Percentiles rank a stretch among this genome's conserved stretches.
phyloP scores from a whole-genome alignment of 64 coral and sea anemone species.

The Dendronephthya gigantea region DNA sequence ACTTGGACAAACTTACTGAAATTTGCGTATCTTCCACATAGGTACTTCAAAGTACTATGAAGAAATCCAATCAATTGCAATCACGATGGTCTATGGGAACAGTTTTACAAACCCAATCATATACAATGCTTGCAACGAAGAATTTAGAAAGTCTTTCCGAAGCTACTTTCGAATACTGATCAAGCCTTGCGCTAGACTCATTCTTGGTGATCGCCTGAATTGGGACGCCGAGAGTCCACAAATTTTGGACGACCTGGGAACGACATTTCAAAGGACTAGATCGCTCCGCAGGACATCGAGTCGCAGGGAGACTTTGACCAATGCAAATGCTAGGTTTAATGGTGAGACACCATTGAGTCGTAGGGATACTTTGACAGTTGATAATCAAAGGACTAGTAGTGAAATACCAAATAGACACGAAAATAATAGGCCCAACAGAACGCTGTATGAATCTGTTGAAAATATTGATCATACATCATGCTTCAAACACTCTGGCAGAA shows the following conservation, averaged over 20 bases:
- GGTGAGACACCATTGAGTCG: not conserved
- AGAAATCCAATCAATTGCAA: not conserved
- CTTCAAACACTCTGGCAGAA: not conserved
- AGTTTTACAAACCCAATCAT: conserved; percentile 8
- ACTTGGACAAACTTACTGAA: no score
- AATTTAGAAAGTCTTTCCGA: not conserved
- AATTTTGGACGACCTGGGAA: not conserved
- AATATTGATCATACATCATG: not conserved
- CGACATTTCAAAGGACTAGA: not conserved
- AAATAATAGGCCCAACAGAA: no score
- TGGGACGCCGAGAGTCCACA: not conserved
- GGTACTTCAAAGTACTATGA: not conserved
- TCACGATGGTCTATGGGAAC: not conserved
- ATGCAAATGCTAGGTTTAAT: not conserved
- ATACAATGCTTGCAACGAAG: conserved; percentile 11
- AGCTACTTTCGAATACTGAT: not conserved
- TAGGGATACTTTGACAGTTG: no score
- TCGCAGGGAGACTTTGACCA: not conserved
- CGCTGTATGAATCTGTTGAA: no score
- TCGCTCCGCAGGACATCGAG: not conserved
- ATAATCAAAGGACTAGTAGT: not conserved
- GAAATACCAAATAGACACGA: not conserved
- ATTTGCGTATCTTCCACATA: not conserved
- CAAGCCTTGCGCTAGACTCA: not conserved
- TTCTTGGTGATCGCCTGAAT: not conserved